A percentile compares a stretch with the other conserved stretches of the same genome.
These are phyloP conservation scores for Phataginus tricuspis DNA, from an alignment of 2,797 vertebrate genomes.

Conservation along the genomic window DNA sequence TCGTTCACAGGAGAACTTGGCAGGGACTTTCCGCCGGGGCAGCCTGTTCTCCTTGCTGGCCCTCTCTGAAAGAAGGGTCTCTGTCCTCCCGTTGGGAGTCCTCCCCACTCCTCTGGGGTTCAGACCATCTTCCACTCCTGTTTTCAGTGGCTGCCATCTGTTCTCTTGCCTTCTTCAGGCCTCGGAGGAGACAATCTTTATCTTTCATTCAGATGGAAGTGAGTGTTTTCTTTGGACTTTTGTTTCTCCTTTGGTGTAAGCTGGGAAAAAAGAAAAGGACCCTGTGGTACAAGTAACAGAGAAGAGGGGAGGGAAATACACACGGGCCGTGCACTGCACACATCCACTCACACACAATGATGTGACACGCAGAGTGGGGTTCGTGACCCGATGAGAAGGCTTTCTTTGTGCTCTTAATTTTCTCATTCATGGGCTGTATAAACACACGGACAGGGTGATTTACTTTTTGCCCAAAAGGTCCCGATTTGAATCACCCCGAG, in stretches of 20 bases:
- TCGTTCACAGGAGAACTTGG: not conserved
- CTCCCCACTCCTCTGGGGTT: not conserved
- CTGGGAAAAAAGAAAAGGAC: not conserved
- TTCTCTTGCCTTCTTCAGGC: not conserved
- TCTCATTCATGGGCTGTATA: not conserved
- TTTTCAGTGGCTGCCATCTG: not conserved
- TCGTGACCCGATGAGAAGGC: not conserved
- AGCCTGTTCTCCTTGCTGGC: fast-evolving
- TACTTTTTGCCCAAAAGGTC: not conserved
- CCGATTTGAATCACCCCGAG: not conserved
- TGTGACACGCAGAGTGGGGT: not conserved
- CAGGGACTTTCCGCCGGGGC: not conserved
- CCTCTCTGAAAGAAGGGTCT: not conserved
- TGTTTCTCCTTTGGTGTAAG: not conserved
- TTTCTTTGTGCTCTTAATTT: not conserved
- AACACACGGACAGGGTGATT: not conserved
- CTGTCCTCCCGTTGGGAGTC: not conserved
- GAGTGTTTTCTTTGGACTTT: not conserved
- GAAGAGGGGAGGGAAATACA: not conserved
- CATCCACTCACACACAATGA: not conserved
- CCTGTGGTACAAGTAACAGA: not conserved
- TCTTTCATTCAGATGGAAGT: not conserved
- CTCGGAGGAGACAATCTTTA: not conserved
- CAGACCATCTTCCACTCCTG: not conserved
- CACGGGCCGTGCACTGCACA: not conserved